Evolutionary conservation across 2,888 invertebrate genomes (phyloP).

Genomic region (Heliconius ismenius): DNA sequence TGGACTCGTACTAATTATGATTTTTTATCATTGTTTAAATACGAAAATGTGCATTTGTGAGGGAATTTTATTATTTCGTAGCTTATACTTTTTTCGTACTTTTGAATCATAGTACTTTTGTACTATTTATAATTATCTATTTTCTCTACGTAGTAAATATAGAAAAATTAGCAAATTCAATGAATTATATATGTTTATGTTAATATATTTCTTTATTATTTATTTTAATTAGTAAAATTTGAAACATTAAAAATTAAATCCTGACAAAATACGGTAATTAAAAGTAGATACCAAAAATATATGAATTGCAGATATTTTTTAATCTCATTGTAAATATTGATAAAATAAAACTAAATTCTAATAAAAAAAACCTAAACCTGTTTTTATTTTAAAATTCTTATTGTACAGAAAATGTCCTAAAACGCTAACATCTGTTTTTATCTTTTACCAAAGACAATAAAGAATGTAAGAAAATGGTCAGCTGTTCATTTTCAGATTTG

Average conservation of each 20-base stretch:
- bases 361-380: too few relatives aligned
- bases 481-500: constrained; percentile 2
- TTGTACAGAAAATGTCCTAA: not conserved
- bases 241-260: not conserved
- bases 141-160: not conserved
- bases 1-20: constrained; percentile 48
- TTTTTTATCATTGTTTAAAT: constrained; percentile 27
- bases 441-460: constrained; percentile 14
- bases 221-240: not conserved
- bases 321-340: not conserved
- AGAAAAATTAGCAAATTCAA: not conserved
- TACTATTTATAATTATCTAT: not conserved
- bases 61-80: not conserved
- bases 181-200: not conserved
- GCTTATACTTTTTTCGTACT: not conserved
- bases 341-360: not conserved
- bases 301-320: not conserved
- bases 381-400: too few relatives aligned
- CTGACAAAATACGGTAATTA: not conserved
- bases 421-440: not conserved
- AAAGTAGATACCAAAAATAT: not conserved
- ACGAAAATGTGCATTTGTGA: not conserved
- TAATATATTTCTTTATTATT: not conserved
- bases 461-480: constrained; percentile 3
- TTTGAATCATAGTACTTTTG: not conserved